Evolutionary conservation across 2,113 vertebrate species (phyloP).

Genomic region (Oncorhynchus clarkii): DNA sequence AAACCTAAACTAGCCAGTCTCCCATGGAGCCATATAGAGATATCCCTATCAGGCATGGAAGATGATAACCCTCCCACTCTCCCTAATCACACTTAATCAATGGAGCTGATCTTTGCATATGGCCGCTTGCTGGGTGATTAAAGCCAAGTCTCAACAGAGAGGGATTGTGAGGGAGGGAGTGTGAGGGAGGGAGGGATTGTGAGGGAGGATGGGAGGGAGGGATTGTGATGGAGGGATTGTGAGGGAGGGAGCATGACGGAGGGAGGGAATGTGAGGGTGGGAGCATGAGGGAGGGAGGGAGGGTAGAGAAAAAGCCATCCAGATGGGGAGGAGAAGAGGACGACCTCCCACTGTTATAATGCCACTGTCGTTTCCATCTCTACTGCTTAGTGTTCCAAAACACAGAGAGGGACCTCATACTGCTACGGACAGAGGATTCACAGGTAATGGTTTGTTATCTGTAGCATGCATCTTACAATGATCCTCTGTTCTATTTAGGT

Average conservation of each 20-base stretch:
- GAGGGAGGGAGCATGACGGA: neutral
- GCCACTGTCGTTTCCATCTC: conserved; percentile 27
- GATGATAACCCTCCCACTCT: conserved; percentile 66
- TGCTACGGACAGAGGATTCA: neutral
- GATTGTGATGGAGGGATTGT: conserved; percentile 17
- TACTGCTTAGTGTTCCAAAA: conserved; percentile 9
- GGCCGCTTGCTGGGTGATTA: conserved; percentile 73
- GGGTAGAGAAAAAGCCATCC: conserved; percentile 23
- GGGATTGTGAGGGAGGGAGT: conserved; percentile 13
- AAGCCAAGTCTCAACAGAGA: conserved; percentile 57
- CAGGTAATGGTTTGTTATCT: conserved; percentile 12
- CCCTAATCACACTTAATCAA: conserved; percentile 65
- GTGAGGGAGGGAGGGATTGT: conserved; percentile 34
- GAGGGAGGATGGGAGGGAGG: too few species aligned
- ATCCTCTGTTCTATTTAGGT: neutral
- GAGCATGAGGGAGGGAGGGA: too few species aligned
- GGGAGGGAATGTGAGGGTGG: conserved; percentile 23
- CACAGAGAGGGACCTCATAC: neutral
- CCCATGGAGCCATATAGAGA: conserved; percentile 58
- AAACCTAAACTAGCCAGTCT: conserved; percentile 30
- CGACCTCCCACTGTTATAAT: conserved; percentile 30
- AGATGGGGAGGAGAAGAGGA: conserved; percentile 39
- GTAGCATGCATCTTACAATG: neutral
- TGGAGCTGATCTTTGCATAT: conserved; percentile 71
- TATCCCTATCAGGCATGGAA: conserved; percentile 59